Percentiles rank a stretch among this genome's conserved stretches.
Evolutionary conservation across 2,888 invertebrate genomes (phyloP).

Genomic region (Vannuccia rotundouncinata): DNA sequence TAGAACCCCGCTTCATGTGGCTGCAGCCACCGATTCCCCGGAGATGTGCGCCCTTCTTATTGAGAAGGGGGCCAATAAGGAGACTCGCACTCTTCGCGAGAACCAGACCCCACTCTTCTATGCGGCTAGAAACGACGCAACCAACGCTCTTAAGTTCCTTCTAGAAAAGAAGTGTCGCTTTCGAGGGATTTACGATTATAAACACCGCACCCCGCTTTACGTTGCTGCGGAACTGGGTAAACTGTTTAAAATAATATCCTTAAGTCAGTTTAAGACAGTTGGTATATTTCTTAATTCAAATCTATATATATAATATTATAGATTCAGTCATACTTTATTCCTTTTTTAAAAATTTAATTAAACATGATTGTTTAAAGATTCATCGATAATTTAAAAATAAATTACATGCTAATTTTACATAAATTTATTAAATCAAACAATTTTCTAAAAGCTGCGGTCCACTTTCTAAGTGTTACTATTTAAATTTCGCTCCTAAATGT

Average conservation of each 20-base stretch:
- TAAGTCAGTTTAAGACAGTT: not conserved
- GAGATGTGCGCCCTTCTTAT: conserved; percentile 52
- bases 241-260: not conserved
- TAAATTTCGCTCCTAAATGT: no score
- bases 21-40: conserved; percentile 53
- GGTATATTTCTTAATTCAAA: no score
- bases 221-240: conserved; percentile 54
- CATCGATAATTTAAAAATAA: no score
- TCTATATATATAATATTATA: no score
- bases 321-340: no score
- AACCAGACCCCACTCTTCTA: conserved; percentile 52
- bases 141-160: conserved; percentile 46
- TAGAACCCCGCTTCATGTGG: conserved; percentile 53
- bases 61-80: conserved; percentile 48
- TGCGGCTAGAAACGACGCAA: conserved; percentile 53
- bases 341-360: no score
- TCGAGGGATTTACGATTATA: conserved; percentile 48
- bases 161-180: conserved; percentile 48
- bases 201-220: conserved; percentile 53
- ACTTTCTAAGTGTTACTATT: no score
- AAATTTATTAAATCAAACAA: no score
- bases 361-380: no score
- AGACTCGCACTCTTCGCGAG: conserved; percentile 48
- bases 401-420: no score
- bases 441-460: no score